Conservation (phyloP, 2,113 vertebrate genomes). For the Corythaeola cristata region DNA sequence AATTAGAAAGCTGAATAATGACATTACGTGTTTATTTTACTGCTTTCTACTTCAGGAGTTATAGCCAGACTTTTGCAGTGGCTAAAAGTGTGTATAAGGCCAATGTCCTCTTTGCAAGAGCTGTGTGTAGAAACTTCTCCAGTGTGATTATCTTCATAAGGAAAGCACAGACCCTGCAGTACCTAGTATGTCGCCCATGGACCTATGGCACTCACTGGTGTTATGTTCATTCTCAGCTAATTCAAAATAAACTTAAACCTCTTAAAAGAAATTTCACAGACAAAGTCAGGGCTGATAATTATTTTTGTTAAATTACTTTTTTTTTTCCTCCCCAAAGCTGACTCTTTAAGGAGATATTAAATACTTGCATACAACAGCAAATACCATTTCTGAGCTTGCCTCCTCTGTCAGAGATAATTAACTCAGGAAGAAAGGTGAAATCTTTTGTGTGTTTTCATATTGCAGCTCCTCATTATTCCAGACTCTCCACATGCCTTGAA, state of each 20-base stretch:
- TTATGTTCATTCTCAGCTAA: background rate
- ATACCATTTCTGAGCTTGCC: background rate
- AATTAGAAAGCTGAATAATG: background rate
- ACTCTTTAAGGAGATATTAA: background rate
- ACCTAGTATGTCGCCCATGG: too few relatives aligned
- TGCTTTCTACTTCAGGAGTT: background rate
- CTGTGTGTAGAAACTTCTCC: background rate
- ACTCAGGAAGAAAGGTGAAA: background rate
- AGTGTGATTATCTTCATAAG: background rate
- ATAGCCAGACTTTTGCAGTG: background rate
- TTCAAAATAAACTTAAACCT: background rate
- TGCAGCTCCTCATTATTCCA: constrained; percentile 16
- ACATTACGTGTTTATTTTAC: background rate
- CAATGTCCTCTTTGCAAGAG: background rate
- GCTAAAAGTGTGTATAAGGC: background rate
- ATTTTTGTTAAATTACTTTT: background rate
- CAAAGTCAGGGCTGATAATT: background rate
- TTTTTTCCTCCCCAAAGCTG: background rate
- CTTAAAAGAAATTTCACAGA: background rate
- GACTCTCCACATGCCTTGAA: background rate
- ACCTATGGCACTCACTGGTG: background rate
- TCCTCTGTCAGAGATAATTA: constrained; percentile 1
- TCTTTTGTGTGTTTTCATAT: background rate
- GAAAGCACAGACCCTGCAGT: background rate
- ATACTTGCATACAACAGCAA: background rate